A percentile compares a stretch with the other conserved stretches of the same genome.
phyloP scores from a whole-genome alignment of 2,888 invertebrate species.

The Biston stratarius region DNA sequence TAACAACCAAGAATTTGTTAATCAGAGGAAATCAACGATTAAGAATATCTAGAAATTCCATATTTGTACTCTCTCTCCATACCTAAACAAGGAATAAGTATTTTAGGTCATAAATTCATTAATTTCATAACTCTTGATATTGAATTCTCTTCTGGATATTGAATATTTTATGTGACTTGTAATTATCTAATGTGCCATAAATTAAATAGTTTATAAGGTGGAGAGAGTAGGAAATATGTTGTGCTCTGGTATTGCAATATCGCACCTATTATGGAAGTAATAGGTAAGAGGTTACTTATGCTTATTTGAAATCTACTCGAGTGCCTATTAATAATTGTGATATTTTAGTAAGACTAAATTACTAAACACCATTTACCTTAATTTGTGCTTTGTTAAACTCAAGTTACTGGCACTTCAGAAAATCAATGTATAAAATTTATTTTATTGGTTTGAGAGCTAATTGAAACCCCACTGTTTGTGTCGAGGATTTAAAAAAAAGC shows the following conservation, averaged over 20 bases:
- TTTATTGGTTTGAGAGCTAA: too few species aligned
- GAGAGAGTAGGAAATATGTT: constrained; percentile 31
- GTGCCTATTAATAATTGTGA: constrained; percentile 3
- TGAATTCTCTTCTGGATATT: constrained; percentile 23
- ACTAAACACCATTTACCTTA: not conserved
- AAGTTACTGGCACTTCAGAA: not conserved
- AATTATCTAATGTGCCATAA: constrained; percentile 36
- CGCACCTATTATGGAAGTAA: constrained; percentile 15
- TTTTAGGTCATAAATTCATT: constrained; percentile 8
- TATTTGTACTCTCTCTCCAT: constrained; percentile 30
- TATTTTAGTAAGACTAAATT: not conserved
- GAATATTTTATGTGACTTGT: constrained; percentile 35
- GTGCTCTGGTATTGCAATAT: constrained; percentile 22
- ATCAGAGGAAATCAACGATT: constrained; percentile 27
- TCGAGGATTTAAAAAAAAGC: not conserved
- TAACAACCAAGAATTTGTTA: constrained; percentile 12
- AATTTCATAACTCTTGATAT: constrained; percentile 31
- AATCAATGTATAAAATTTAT: not conserved
- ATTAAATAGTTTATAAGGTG: constrained; percentile 26
- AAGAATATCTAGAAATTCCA: not conserved
- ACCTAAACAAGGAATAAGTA: not conserved
- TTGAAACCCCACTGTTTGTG: too few species aligned
- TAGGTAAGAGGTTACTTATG: constrained; percentile 16
- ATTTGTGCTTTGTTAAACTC: not conserved
- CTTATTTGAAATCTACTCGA: constrained; percentile 3